These are phyloP conservation scores for Lepidostoma basale DNA, from an alignment of 1,140 invertebrate species.

Conservation along the genomic window DNA sequence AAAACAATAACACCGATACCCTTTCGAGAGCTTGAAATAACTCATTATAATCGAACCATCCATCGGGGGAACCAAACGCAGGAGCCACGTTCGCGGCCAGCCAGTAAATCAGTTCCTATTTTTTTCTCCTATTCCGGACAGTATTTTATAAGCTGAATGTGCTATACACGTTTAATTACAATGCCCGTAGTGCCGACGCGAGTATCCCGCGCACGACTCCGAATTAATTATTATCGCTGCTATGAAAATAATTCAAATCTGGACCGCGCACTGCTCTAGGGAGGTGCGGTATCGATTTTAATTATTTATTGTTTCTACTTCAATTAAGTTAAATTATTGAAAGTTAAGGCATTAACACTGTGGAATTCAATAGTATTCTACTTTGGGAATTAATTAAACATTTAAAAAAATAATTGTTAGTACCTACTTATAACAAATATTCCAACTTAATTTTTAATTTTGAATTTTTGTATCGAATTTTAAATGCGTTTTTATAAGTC, in stretches of 20 bases:
- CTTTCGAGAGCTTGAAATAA: neutral
- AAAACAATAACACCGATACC: neutral
- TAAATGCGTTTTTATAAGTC: too few relatives aligned
- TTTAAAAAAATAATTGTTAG: too few relatives aligned
- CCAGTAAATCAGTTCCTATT: neutral
- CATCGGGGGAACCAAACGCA: constrained; percentile 6
- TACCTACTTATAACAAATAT: too few relatives aligned
- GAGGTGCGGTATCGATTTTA: too few relatives aligned
- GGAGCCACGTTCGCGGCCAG: constrained; percentile 3
- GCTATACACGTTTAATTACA: constrained; percentile 41
- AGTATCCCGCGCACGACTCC: constrained; percentile 29
- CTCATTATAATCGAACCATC: constrained; percentile 24
- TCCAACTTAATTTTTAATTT: too few relatives aligned
- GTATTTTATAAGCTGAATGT: constrained; percentile 25
- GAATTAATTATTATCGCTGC: constrained; percentile 27
- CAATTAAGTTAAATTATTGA: too few relatives aligned
- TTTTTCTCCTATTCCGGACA: neutral
- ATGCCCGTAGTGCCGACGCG: constrained; percentile 32
- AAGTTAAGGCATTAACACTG: too few relatives aligned
- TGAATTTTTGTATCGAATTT: too few relatives aligned
- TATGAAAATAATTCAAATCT: constrained; percentile 23
- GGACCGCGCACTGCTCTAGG: neutral
- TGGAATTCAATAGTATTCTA: too few relatives aligned
- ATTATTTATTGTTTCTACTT: too few relatives aligned
- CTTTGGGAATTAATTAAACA: too few relatives aligned